A percentile compares a stretch with the other conserved stretches of the same genome.
Evolutionary conservation across 2,113 vertebrate genomes (phyloP).

Genomic region (Vulpes lagopus): DNA sequence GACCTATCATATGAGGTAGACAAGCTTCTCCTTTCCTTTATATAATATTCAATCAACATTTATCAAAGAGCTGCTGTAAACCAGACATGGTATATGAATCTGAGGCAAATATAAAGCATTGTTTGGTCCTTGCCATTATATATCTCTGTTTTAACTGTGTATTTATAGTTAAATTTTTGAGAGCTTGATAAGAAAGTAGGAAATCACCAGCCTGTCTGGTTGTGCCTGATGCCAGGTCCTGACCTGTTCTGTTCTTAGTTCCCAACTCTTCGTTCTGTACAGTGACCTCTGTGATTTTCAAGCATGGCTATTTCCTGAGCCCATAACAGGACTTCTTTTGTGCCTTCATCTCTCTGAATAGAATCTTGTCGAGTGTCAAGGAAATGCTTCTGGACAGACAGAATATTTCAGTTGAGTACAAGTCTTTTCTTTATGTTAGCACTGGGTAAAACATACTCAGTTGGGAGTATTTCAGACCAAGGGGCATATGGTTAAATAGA

Average conservation of each 20-base stretch:
- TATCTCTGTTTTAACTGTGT: not conserved
- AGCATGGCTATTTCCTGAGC: conserved; percentile 54
- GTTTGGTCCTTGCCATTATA: not conserved
- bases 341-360: conserved; percentile 41
- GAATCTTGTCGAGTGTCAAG: conserved; percentile 35
- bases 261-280: not conserved
- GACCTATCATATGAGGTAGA: not conserved
- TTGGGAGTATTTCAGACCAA: conserved; percentile 33
- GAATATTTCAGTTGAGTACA: conserved; percentile 33
- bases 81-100: not conserved
- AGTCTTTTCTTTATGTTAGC: conserved; percentile 48
- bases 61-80: conserved; percentile 17
- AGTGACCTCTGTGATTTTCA: conserved; percentile 52
- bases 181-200: conserved; percentile 10
- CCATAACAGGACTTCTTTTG: conserved; percentile 50
- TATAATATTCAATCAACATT: not conserved
- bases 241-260: conserved; percentile 13
- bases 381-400: conserved; percentile 37
- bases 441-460: not conserved
- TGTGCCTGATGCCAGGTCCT: conserved; percentile 3
- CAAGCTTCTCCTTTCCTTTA: not conserved
- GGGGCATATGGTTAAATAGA: not conserved
- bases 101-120: not conserved
- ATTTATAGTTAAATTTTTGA: not conserved
- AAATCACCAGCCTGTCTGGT: not conserved